A percentile compares a stretch with the other conserved stretches of the same genome.
These are phyloP conservation scores for Hirtodrosophila trivittata DNA, from an alignment of 2,888 invertebrate species.

Conservation along the genomic window DNA sequence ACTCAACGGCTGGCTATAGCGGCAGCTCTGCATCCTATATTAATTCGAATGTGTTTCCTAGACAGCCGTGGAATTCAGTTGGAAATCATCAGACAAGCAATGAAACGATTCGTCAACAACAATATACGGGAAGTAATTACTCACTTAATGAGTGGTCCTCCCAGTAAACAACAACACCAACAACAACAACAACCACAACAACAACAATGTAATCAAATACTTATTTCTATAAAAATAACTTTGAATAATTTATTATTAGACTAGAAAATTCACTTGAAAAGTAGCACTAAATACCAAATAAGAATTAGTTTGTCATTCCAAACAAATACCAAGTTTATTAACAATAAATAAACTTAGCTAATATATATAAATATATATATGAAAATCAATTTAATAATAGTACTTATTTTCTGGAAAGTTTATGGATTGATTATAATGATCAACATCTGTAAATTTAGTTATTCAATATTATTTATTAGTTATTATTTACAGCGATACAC, in stretches of 20 bases:
- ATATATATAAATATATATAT: constrained; percentile 30
- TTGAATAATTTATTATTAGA: constrained; percentile 55
- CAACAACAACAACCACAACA: too few species aligned
- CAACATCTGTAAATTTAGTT: too few species aligned
- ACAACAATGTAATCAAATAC: constrained; percentile 39
- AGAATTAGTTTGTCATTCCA: constrained; percentile 56
- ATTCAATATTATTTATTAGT: too few species aligned
- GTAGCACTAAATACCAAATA: constrained; percentile 52
- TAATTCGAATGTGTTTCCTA: constrained; percentile 67
- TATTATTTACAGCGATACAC: too few species aligned
- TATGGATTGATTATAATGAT: too few species aligned
- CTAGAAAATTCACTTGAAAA: constrained; percentile 52
- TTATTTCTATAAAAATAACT: constrained; percentile 32
- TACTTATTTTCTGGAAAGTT: too few species aligned
- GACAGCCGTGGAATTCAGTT: constrained; percentile 68
- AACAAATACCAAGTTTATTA: constrained; percentile 48
- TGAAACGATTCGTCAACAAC: constrained; percentile 65
- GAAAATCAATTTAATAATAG: neutral
- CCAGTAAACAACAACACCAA: constrained; percentile 53
- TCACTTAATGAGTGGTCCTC: constrained; percentile 70
- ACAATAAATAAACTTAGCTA: constrained; percentile 50
- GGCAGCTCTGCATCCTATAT: constrained; percentile 64
- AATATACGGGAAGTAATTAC: constrained; percentile 64
- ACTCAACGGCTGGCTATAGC: constrained; percentile 64
- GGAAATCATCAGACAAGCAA: constrained; percentile 59